phyloP scores from a whole-genome alignment of 2,888 invertebrate genomes.

The Gortyna flavago region DNA sequence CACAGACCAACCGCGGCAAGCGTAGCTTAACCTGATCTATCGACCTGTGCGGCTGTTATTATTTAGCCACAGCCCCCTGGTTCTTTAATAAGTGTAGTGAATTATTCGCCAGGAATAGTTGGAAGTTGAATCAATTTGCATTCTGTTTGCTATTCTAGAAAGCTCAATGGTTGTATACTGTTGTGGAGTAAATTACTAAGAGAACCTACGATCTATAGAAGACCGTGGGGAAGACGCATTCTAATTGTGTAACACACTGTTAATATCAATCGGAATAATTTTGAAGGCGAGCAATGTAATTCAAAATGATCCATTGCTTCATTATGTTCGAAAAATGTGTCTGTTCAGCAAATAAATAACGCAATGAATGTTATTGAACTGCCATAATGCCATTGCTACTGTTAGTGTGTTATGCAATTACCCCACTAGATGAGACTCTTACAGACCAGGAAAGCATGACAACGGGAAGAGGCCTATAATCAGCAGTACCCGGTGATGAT shows the following conservation, averaged over 20 bases:
- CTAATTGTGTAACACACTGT: no score
- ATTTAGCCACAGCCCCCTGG: no score
- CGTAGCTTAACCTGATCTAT: no score
- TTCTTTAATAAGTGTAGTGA: neutral
- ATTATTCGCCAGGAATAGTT: neutral
- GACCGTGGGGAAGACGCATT: neutral
- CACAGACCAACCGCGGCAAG: no score
- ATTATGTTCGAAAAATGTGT: neutral
- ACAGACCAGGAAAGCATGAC: neutral
- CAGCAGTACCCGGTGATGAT: neutral
- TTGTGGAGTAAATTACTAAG: neutral
- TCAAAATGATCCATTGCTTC: neutral
- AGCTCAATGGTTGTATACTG: neutral
- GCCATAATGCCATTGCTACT: neutral
- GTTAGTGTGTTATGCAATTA: neutral
- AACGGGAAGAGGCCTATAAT: neutral
- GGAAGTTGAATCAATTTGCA: neutral
- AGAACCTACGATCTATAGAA: neutral
- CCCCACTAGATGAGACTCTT: neutral
- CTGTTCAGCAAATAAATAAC: neutral
- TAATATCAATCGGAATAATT: neutral
- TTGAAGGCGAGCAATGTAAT: neutral
- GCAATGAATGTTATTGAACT: neutral
- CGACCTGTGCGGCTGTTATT: no score
- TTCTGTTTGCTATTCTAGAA: conserved; percentile 7